Base-by-base conservation (phyloP, 2,113 vertebrate genomes). In the Hippotragus niger region DNA sequence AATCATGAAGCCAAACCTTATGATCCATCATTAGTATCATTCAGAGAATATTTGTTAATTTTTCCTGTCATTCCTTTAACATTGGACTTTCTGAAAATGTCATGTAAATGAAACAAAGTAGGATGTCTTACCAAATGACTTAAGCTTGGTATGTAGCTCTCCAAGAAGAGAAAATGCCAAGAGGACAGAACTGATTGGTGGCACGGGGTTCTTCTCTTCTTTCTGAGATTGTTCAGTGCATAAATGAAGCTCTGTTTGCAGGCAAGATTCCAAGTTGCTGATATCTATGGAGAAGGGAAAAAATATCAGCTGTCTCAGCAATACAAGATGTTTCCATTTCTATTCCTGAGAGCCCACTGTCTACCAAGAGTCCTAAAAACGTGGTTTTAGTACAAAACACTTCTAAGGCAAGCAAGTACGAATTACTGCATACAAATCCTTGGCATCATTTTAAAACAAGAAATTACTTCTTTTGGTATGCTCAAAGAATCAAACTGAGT, bases 121-220 rank as follows among this genome's bases (percentile, higher is more conserved):
- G 1, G 33, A 31, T 43, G 19, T 31, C 99, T 99, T 99, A 99
- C 99, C 99, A 97, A 99, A 99, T 19, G 98, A 98, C 78, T 99
- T 99, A 62, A 99, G 99, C 96, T 99, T 99, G 98, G 98, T 97
- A 85, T 98, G 99, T 74, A 99, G 99, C 43, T 99, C 99, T 93
- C 99, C 99, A 45, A 99, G 99, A 97, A 99, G 94, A 88, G 99
- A 99, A 92, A 99, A 98, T 0, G 99, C 99, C 97, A 99, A 99
- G 71, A 99, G 99, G 88, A 99, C 98, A 2, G 98, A 98, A 82
- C 98, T 71, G 43, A 99, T 90, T 9, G 99, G 58, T 2, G 99
- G 96, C 15, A 84, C 7, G 14, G 98, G 88, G 2, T 81, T 31
- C 96, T 64, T 95, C 64, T 98, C 96, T 2, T 99, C 99, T 47